phyloP scores from a whole-genome alignment of 2,113 vertebrate species.

The Azemiops feae region DNA sequence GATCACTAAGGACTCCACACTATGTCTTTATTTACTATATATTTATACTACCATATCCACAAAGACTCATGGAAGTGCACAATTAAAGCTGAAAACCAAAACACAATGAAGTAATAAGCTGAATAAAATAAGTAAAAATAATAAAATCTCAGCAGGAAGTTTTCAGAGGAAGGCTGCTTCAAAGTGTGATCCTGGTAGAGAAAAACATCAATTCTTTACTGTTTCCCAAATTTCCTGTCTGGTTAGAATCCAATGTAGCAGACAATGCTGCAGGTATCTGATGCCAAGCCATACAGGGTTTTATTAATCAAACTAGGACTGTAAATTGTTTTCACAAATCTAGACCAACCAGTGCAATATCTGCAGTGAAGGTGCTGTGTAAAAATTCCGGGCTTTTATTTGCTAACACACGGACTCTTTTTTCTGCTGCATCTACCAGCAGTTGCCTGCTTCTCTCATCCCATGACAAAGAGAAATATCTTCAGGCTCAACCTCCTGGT shows the following conservation, averaged over 20 bases:
- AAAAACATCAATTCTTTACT: neutral
- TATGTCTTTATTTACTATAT: no score
- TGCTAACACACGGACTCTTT: neutral
- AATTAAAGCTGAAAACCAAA: neutral
- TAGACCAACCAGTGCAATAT: neutral
- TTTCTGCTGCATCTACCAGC: neutral
- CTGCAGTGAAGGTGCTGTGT: neutral
- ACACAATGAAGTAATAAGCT: neutral
- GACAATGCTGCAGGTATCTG: neutral
- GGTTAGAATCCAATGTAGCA: neutral
- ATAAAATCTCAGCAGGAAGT: neutral
- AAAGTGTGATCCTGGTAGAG: neutral
- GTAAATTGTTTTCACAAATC: neutral
- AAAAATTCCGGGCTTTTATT: neutral
- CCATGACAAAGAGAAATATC: neutral
- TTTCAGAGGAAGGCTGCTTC: neutral
- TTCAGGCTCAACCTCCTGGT: neutral
- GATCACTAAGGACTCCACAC: no score
- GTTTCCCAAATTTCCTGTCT: neutral
- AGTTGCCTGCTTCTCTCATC: neutral
- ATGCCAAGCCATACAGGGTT: neutral
- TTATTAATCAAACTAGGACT: neutral
- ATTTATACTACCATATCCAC: no score
- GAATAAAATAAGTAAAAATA: neutral
- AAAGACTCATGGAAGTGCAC: no score